Conservation (phyloP, 2,113 vertebrate genomes). For the Lepisosteus oculatus region DNA sequence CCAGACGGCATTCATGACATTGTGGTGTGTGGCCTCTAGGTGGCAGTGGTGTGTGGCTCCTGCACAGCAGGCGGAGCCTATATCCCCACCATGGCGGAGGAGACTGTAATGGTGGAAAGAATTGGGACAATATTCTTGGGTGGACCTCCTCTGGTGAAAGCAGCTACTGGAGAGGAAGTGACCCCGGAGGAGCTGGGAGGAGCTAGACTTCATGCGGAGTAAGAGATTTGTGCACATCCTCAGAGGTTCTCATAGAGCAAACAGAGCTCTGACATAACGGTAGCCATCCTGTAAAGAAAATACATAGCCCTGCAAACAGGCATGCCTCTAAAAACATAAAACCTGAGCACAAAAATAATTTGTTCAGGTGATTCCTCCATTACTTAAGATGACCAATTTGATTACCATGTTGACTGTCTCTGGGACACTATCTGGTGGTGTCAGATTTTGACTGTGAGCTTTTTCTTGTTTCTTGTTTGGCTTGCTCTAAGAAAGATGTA, state of each 20-base stretch:
- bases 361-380: no score
- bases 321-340: neutral
- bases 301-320: no score
- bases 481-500: no score
- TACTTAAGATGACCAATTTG: no score
- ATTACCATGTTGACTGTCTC: no score
- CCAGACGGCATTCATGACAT: no score
- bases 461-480: no score
- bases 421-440: no score
- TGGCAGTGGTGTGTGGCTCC: conserved; percentile 81
- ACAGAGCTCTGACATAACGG: neutral
- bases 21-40: conserved; percentile 49
- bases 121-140: conserved; percentile 82
- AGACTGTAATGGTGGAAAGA: conserved; percentile 72
- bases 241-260: no score
- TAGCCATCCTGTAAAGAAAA: neutral
- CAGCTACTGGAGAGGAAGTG: conserved; percentile 79
- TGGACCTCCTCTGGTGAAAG: conserved; percentile 82
- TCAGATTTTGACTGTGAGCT: no score
- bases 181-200: conserved; percentile 78
- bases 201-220: conserved; percentile 75
- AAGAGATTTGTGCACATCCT: conserved; percentile 16
- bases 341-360: no score
- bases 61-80: conserved; percentile 82
- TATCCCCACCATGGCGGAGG: conserved; percentile 78